These are phyloP conservation scores for Acanthosepion pharaonis DNA, from an alignment of 2,888 invertebrate species.

Conservation along the genomic window DNA sequence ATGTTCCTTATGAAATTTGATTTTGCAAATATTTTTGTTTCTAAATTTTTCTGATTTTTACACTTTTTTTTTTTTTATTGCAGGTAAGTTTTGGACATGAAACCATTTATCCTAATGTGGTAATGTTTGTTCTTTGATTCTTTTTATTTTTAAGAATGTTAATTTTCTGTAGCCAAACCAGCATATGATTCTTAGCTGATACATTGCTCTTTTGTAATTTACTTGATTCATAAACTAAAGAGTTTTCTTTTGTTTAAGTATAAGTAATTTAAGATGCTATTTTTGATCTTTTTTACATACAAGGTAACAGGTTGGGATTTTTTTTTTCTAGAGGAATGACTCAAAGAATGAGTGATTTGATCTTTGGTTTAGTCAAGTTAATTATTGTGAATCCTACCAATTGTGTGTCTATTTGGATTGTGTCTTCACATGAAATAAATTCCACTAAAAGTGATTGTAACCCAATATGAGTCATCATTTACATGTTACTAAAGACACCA, in stretches of 20 bases:
- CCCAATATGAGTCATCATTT: background rate
- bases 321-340: background rate
- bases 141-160: background rate
- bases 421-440: background rate
- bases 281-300: background rate
- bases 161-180: background rate
- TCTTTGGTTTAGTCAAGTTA: background rate
- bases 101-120: background rate
- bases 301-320: background rate
- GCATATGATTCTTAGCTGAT: background rate
- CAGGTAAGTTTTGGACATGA: background rate
- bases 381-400: slow-evolving; percentile 9
- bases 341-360: background rate
- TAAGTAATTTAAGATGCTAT: background rate
- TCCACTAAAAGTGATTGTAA: background rate
- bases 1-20: background rate
- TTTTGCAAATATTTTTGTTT: background rate
- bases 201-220: background rate
- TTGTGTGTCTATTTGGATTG: background rate
- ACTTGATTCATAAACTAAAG: background rate
- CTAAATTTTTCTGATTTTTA: background rate
- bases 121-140: background rate
- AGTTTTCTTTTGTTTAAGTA: background rate
- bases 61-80: background rate
- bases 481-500: background rate